Evolutionary conservation across 1,140 invertebrate genomes (phyloP).

Genomic region (Sycophila sp.): DNA sequence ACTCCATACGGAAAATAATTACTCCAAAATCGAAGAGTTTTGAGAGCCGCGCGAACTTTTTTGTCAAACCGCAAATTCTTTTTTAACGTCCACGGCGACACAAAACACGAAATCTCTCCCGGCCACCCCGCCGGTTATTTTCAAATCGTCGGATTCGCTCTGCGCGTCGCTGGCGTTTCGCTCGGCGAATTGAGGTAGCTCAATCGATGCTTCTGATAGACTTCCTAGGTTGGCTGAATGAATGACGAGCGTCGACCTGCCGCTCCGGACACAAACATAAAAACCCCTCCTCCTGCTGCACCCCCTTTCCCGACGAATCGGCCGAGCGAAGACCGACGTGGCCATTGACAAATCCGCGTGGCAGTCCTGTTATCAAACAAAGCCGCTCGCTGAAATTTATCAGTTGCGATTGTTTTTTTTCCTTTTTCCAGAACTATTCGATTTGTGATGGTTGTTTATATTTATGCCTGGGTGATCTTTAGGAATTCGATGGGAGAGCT

Average conservation of each 20-base stretch:
- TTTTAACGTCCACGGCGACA: no score
- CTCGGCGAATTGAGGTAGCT: background rate
- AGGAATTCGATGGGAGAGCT: no score
- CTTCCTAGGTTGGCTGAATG: background rate
- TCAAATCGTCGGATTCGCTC: background rate
- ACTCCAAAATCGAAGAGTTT: no score
- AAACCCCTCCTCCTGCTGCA: no score
- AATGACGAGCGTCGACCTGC: constrained; percentile 5
- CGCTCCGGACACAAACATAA: constrained; percentile 3
- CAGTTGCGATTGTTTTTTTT: background rate
- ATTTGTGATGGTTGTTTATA: no score
- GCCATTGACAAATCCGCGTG: background rate
- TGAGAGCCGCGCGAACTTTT: no score
- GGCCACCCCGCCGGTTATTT: no score
- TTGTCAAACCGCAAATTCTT: no score
- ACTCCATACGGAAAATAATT: no score
- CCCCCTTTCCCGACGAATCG: background rate
- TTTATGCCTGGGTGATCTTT: no score
- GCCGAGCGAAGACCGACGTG: background rate
- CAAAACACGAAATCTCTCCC: no score
- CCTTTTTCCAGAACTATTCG: no score
- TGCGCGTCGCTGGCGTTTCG: background rate
- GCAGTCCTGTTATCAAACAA: constrained; percentile 17
- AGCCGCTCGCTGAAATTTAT: constrained; percentile 6
- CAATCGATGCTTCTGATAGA: constrained; percentile 20